These are phyloP conservation scores for Callyntrura sp. DNA, from an alignment of 2,888 invertebrate species.

Conservation along the genomic window DNA sequence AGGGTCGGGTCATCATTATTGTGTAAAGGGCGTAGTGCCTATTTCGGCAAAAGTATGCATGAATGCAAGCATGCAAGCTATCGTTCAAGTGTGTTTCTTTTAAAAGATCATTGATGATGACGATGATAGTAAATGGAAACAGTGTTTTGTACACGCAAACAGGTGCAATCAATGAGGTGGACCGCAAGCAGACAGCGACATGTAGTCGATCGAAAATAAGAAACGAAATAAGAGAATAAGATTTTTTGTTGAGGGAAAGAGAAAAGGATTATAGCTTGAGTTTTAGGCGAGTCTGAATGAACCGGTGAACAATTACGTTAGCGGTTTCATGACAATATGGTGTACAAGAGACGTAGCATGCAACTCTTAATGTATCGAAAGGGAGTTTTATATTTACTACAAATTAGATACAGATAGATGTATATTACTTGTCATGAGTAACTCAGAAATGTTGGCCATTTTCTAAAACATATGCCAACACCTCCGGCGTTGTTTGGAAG, in stretches of 20 bases:
- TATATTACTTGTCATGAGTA: too few species aligned
- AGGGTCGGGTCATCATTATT: slow-evolving; percentile 83
- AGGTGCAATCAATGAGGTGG: slow-evolving; percentile 30
- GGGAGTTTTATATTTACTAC: too few species aligned
- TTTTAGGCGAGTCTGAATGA: too few species aligned
- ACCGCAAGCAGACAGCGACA: background rate
- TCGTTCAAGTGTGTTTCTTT: slow-evolving; percentile 16
- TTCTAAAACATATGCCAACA: too few species aligned
- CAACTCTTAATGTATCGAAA: too few species aligned
- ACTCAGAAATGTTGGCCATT: too few species aligned
- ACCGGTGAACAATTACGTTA: too few species aligned
- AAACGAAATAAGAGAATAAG: background rate
- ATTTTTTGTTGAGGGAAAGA: background rate
- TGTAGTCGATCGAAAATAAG: background rate
- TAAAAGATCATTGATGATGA: slow-evolving; percentile 32
- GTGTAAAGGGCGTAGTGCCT: slow-evolving; percentile 82
- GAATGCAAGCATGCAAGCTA: slow-evolving; percentile 10
- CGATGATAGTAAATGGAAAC: background rate
- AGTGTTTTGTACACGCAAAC: background rate
- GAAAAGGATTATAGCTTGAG: too few species aligned
- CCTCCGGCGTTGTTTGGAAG: too few species aligned
- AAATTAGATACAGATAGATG: too few species aligned
- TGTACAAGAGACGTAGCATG: too few species aligned
- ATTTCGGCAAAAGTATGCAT: slow-evolving; percentile 80
- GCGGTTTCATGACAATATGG: too few species aligned